Evolutionary conservation across 2,113 vertebrate species (phyloP), one percentile per base, ranked within the genome.

Genomic region (Archocentrus centrarchus): DNA sequence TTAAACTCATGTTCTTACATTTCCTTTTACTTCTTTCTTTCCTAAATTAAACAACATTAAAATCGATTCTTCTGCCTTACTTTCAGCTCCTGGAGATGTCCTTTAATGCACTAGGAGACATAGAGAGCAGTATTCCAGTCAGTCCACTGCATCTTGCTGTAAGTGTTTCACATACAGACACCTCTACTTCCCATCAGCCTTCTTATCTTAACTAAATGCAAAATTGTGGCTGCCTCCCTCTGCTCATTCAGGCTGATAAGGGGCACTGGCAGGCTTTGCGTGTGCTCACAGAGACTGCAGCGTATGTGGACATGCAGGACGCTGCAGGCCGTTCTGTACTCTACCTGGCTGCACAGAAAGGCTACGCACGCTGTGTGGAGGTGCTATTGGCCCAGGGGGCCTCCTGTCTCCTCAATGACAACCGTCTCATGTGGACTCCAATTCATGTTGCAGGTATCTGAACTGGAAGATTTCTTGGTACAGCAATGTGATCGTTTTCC

Each of bases 141-240:
- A 99, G 98, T 94, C 98, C 98, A 87, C 96, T 99, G 96, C 98
- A 99, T 96, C 98, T 99, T 92, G 98, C 98, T 96, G 98, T 99
- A 82, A 99, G 98, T 98, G 11, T 83, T 18, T 18, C n/a, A 35
- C 70, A n/a, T 8, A 24, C 8, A 22, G 20, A 61, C 4, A 3
- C 30, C 37, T 32, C 18, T 11, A 4, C 6, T n/a, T 20, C 0
- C 59, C 14, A 37, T 76, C 7, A 3, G 1, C 15, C 17, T 82
- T 8, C 61, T 77, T 10, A 41, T 81, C 18, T 55, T 30, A 5
- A 75, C 5, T 27, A 3, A 15, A 75, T 73, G 8, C 55, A 66
- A 59, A 66, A 50, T 47, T 59, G 24, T 91, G 77, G 63, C 70
- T 8, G 35, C 17, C 15, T 41, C 60, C 4, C 44, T 83, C 58